A percentile compares a stretch with the other conserved stretches of the same genome.
Conservation (phyloP, 1,140 invertebrate genomes). For the Trichonephila inaurata region DNA sequence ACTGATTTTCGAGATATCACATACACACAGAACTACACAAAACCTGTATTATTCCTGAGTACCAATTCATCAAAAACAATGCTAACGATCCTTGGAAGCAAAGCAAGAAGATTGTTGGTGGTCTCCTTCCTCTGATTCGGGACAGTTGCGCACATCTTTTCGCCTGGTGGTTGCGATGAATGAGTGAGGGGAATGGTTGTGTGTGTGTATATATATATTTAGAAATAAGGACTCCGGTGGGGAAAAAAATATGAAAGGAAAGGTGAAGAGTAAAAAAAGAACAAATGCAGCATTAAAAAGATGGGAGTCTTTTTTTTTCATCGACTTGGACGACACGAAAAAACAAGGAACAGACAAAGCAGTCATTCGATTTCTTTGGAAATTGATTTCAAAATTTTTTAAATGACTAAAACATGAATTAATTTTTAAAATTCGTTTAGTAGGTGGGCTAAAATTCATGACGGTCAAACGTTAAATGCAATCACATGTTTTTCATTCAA, state of each 20-base stretch:
- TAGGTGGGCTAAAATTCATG: too few relatives aligned
- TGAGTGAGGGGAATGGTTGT: conserved; percentile 10
- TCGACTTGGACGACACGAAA: too few relatives aligned
- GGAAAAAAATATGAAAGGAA: conserved; percentile 10
- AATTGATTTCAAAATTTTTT: too few relatives aligned
- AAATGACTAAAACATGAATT: too few relatives aligned
- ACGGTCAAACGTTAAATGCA: too few relatives aligned
- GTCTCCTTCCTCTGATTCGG: background rate
- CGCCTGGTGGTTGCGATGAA: conserved; percentile 55
- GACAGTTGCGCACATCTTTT: background rate
- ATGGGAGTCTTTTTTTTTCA: background rate
- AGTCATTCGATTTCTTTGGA: too few relatives aligned
- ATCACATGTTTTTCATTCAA: too few relatives aligned
- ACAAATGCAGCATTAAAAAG: background rate
- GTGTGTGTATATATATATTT: conserved; percentile 51
- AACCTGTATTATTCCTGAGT: background rate
- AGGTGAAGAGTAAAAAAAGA: background rate
- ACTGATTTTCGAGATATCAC: background rate
- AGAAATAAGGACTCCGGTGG: conserved; percentile 11
- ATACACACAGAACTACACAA: background rate
- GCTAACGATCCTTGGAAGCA: background rate
- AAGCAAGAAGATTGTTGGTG: conserved; percentile 34
- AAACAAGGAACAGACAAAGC: too few relatives aligned
- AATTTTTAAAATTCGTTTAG: too few relatives aligned
- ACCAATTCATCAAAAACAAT: background rate